Evolutionary conservation across 2,113 vertebrate species (phyloP).

Genomic region (Planiliza haematocheilus): DNA sequence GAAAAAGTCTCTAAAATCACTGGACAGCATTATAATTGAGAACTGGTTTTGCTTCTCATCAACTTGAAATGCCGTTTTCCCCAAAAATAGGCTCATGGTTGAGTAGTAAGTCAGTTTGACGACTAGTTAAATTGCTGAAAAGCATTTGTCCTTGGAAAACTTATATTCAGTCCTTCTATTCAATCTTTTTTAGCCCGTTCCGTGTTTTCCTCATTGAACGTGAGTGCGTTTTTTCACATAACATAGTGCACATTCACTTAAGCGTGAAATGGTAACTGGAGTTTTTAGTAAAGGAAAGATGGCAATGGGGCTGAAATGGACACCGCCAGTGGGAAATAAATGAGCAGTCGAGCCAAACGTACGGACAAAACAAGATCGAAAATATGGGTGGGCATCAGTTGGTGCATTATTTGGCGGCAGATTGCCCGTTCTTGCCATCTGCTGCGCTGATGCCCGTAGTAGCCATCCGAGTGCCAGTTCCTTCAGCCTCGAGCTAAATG

Average conservation of each 20-base stretch:
- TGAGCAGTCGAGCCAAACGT: conserved; percentile 24
- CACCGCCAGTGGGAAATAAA: conserved; percentile 15
- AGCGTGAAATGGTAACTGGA: not conserved
- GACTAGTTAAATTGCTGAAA: not conserved
- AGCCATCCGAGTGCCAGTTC: conserved; percentile 49
- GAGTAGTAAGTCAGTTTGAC: not conserved
- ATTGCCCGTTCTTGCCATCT: conserved; percentile 61
- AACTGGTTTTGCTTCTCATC: too few relatives aligned
- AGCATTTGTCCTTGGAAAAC: not conserved
- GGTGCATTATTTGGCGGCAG: conserved; percentile 44
- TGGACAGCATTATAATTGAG: too few relatives aligned
- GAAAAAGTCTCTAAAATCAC: too few relatives aligned
- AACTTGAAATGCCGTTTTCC: not conserved
- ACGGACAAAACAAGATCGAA: conserved; percentile 13
- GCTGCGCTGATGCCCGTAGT: conserved; percentile 48
- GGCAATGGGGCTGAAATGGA: conserved; percentile 7
- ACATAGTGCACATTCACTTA: conserved; percentile 1
- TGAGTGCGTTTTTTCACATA: too few relatives aligned
- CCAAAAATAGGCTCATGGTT: too few relatives aligned
- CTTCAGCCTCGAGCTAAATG: conserved; percentile 42
- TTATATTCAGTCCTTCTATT: too few relatives aligned
- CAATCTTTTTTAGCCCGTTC: too few relatives aligned
- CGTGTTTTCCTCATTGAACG: too few relatives aligned
- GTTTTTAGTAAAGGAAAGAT: conserved; percentile 2
- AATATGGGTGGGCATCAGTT: conserved; percentile 47